Percentiles rank a stretch among this genome's conserved stretches.
Evolutionary conservation across 2,113 vertebrate genomes (phyloP).

Genomic region (Campylomormyrus tamandua): DNA sequence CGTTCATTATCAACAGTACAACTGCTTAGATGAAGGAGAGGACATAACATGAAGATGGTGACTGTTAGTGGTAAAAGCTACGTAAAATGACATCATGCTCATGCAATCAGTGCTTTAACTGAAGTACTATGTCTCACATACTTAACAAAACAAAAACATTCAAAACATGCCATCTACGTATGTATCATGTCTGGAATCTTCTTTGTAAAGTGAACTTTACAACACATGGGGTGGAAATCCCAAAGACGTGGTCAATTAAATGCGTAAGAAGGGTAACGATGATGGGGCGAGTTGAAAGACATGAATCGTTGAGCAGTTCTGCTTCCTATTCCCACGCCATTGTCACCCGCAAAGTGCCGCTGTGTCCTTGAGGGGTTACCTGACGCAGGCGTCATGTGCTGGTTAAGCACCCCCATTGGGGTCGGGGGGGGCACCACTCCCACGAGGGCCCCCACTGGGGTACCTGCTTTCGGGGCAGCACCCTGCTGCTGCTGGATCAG

Average conservation of each 20-base stretch:
- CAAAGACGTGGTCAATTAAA: neutral
- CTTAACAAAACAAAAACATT: neutral
- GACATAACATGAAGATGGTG: neutral
- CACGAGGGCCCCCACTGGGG: conserved; percentile 91
- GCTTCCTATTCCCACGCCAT: conserved; percentile 54
- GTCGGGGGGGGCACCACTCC: conserved; percentile 93
- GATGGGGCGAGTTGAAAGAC: neutral
- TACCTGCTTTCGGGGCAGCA: conserved; percentile 94
- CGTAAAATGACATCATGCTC: neutral
- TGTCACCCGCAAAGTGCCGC: conserved; percentile 42
- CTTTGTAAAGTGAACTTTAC: neutral
- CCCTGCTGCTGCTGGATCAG: conserved; percentile 78
- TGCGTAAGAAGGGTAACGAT: neutral
- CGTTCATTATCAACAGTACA: neutral
- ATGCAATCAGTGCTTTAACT: conserved; percentile 7
- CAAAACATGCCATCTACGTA: neutral
- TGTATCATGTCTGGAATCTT: neutral
- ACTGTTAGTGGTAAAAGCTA: neutral
- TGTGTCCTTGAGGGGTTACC: conserved; percentile 76
- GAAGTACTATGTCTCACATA: neutral
- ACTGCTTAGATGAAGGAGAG: neutral
- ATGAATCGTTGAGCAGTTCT: conserved; percentile 44
- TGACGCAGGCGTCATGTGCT: conserved; percentile 94
- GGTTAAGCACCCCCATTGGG: conserved; percentile 97
- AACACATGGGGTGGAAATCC: neutral